phyloP scores from a whole-genome alignment of 2,113 vertebrate species.

The Isurus oxyrinchus region DNA sequence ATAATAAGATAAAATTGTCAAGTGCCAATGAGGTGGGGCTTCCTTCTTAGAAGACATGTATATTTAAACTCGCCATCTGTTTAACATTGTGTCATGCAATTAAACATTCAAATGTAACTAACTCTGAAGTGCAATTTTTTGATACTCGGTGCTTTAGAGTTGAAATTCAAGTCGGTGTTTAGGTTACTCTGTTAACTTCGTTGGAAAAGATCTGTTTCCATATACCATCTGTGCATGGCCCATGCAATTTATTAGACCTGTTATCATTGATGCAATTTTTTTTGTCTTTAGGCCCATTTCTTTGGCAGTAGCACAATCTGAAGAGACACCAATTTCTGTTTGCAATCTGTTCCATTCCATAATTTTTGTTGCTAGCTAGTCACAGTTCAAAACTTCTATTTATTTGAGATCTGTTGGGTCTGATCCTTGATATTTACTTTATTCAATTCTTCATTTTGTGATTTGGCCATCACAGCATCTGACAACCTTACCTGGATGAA shows the following conservation, averaged over 20 bases:
- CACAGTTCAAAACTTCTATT: neutral
- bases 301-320: too few relatives aligned
- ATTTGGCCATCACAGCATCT: neutral
- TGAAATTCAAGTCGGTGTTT: neutral
- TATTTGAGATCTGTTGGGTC: neutral
- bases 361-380: neutral
- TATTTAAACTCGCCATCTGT: neutral
- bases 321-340: too few relatives aligned
- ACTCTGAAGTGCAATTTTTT: neutral
- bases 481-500: neutral
- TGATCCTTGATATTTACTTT: neutral
- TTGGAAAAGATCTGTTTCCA: neutral
- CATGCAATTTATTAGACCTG: neutral
- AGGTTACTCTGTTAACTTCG: neutral
- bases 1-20: too few relatives aligned
- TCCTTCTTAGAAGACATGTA: too few relatives aligned
- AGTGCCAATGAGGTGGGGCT: too few relatives aligned
- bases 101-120: neutral
- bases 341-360: neutral
- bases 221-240: neutral
- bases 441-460: slow-evolving; percentile 1
- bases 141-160: neutral
- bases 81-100: neutral
- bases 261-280: neutral
- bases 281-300: too few relatives aligned